Evolutionary conservation across 2,888 invertebrate genomes (phyloP).

Genomic region (Agrotis clavis): DNA sequence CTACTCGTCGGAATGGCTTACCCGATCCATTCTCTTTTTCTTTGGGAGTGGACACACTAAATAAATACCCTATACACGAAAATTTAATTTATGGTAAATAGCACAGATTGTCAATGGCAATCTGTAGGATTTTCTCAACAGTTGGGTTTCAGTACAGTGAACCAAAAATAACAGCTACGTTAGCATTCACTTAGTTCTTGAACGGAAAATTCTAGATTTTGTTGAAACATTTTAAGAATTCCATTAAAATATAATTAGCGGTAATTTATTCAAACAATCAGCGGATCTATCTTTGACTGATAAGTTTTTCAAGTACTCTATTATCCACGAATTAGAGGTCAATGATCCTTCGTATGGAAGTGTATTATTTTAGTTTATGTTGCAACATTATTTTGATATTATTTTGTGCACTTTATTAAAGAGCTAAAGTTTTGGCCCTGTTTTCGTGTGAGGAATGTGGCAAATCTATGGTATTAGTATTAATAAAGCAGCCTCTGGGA

Average conservation of each 20-base stretch:
- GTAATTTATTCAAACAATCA: constrained; percentile 57
- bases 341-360: constrained; percentile 29
- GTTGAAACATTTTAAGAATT: constrained; percentile 19
- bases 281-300: constrained; percentile 60
- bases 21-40: too few species aligned
- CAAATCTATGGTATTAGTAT: too few species aligned
- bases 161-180: neutral
- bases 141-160: neutral
- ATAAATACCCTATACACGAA: too few species aligned
- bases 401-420: neutral
- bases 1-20: too few species aligned
- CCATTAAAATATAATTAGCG: constrained; percentile 48
- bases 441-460: too few species aligned
- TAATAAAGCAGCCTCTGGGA: too few species aligned
- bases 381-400: constrained; percentile 6
- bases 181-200: constrained; percentile 73
- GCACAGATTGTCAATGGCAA: too few species aligned
- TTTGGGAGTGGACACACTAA: too few species aligned
- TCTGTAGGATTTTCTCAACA: too few species aligned
- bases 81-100: neutral
- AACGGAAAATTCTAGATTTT: constrained; percentile 11
- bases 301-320: constrained; percentile 45
- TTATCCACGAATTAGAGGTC: constrained; percentile 40
- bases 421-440: too few species aligned
- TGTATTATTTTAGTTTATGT: constrained; percentile 19